A percentile compares a stretch with the other conserved stretches of the same genome.
Evolutionary conservation across 2,888 invertebrate genomes (phyloP).

Genomic region (Drymonia ruficornis): DNA sequence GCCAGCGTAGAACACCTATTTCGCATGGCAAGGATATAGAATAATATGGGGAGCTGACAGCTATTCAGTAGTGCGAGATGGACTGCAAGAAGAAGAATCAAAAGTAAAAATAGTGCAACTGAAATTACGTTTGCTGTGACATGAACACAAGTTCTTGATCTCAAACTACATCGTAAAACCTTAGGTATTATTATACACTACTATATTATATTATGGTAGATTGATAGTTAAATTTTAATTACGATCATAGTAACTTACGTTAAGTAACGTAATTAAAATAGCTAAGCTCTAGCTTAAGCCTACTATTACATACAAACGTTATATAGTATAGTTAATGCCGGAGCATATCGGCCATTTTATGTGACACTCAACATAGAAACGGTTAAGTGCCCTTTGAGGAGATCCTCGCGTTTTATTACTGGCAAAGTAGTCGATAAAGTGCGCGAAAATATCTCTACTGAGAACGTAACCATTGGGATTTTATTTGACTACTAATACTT

Average conservation of each 20-base stretch:
- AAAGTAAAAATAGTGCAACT: background rate
- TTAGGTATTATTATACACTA: too few relatives aligned
- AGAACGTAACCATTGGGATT: constrained; percentile 26
- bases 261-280: constrained; percentile 27
- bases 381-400: constrained; percentile 43
- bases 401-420: constrained; percentile 43
- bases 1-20: too few relatives aligned
- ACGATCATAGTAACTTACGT: background rate
- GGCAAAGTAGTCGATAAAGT: constrained; percentile 47
- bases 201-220: too few relatives aligned
- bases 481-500: constrained; percentile 33
- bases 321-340: constrained; percentile 51
- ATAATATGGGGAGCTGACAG: too few relatives aligned
- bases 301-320: constrained; percentile 44
- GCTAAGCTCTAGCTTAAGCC: constrained; percentile 22
- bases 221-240: too few relatives aligned
- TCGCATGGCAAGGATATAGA: too few relatives aligned
- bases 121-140: too few relatives aligned
- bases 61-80: too few relatives aligned
- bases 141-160: too few relatives aligned
- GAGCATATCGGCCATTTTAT: constrained; percentile 50
- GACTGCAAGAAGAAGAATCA: too few relatives aligned
- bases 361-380: constrained; percentile 49
- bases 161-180: too few relatives aligned
- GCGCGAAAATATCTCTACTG: constrained; percentile 39